phyloP scores from a whole-genome alignment of 2,113 vertebrate genomes.

The Trinectes maculatus region DNA sequence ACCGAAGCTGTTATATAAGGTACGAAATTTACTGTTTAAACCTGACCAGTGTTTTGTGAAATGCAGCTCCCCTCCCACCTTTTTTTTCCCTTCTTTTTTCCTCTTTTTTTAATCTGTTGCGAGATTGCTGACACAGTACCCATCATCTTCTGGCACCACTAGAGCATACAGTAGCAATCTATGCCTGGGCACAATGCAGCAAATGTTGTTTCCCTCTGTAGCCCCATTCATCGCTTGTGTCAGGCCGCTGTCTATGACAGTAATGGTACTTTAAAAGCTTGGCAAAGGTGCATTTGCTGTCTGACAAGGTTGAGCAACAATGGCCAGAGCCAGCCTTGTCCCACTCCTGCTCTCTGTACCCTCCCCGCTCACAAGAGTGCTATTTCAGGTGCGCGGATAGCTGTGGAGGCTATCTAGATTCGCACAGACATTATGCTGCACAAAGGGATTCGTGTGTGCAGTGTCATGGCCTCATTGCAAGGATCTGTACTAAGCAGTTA shows the following conservation, averaged over 20 bases:
- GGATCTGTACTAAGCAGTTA: slow-evolving; percentile 44
- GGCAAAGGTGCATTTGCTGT: slow-evolving; percentile 53
- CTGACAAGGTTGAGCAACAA: slow-evolving; percentile 54
- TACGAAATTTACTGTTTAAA: background rate
- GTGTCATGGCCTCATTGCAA: slow-evolving; percentile 54
- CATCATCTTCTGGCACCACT: slow-evolving; percentile 39
- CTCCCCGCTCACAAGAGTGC: slow-evolving; percentile 19
- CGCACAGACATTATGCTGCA: slow-evolving; percentile 54
- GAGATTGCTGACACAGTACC: slow-evolving; percentile 30
- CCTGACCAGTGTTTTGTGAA: slow-evolving; percentile 10
- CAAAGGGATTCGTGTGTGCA: slow-evolving; percentile 34
- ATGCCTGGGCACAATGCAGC: slow-evolving; percentile 27
- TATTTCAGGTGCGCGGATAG: slow-evolving; percentile 49
- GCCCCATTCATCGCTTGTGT: slow-evolving; percentile 46
- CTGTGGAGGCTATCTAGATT: slow-evolving; percentile 48
- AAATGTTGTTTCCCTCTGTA: slow-evolving; percentile 53
- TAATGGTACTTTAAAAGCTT: slow-evolving; percentile 70
- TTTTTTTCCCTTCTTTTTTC: too few relatives aligned
- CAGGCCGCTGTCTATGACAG: slow-evolving; percentile 56
- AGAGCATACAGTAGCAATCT: slow-evolving; percentile 28
- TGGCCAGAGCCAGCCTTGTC: slow-evolving; percentile 38
- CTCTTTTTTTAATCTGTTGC: too few relatives aligned
- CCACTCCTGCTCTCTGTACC: slow-evolving; percentile 15
- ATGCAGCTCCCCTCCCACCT: too few relatives aligned
- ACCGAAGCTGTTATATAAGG: slow-evolving; percentile 14